A percentile compares a stretch with the other conserved stretches of the same genome.
Conservation (phyloP, 2,113 vertebrate genomes). For the Copsychus sechellarum region DNA sequence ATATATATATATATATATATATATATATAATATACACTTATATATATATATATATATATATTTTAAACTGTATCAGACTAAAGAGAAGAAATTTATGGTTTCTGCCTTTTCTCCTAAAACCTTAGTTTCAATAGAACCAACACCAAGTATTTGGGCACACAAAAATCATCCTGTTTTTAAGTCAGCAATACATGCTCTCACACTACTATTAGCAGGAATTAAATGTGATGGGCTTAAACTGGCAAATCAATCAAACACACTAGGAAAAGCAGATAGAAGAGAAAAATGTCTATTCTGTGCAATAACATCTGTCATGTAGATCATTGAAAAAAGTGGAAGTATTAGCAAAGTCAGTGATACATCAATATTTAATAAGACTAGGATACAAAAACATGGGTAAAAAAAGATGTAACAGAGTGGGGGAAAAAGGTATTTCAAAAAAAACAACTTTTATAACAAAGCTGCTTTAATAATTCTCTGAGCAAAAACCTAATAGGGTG, state of each 20-base stretch:
- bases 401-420: background rate
- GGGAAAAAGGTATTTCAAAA: background rate
- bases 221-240: background rate
- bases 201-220: background rate
- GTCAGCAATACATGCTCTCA: background rate
- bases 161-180: background rate
- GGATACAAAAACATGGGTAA: background rate
- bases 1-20: no score
- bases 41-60: no score
- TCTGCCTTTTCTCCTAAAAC: background rate
- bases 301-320: slow-evolving; percentile 35
- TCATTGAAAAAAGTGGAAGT: background rate
- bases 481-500: background rate
- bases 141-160: background rate
- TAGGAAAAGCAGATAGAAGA: background rate
- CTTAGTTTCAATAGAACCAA: background rate
- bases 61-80: background rate
- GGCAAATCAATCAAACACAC: slow-evolving; percentile 25
- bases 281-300: slow-evolving; percentile 3
- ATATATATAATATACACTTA: background rate
- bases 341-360: background rate
- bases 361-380: slow-evolving; percentile 1
- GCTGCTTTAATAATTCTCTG: background rate
- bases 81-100: background rate
- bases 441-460: background rate